Evolutionary conservation across 2,888 invertebrate genomes (phyloP).

Genomic region (Epistrophella euchroma): DNA sequence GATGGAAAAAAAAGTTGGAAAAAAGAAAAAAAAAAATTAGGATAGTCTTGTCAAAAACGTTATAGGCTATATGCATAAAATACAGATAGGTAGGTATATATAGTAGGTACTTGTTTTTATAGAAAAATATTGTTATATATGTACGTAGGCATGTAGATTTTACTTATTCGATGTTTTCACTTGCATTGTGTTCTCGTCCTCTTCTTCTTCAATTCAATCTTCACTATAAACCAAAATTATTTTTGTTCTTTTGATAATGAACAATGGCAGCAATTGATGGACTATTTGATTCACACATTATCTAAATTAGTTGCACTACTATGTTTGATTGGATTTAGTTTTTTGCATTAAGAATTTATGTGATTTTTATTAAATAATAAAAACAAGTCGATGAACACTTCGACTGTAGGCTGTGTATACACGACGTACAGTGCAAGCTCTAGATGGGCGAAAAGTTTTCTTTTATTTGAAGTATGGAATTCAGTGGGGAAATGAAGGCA

Average conservation of each 20-base stretch:
- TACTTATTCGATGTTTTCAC: slow-evolving; percentile 70
- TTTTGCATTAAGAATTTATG: slow-evolving; percentile 61
- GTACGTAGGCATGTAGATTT: slow-evolving; percentile 56
- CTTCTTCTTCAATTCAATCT: slow-evolving; percentile 45
- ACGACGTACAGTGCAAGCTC: slow-evolving; percentile 63
- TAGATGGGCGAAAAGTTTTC: slow-evolving; percentile 50
- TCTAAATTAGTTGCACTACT: slow-evolving; percentile 64
- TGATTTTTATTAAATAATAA: slow-evolving; percentile 63
- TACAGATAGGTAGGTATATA: background rate
- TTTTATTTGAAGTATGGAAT: slow-evolving; percentile 20
- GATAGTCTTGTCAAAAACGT: slow-evolving; percentile 64
- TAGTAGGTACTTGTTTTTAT: slow-evolving; percentile 52
- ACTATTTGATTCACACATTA: slow-evolving; percentile 67
- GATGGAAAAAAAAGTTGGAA: slow-evolving; percentile 14
- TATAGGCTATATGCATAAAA: slow-evolving; percentile 10
- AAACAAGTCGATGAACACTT: slow-evolving; percentile 65
- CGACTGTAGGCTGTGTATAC: slow-evolving; percentile 73
- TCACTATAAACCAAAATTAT: slow-evolving; percentile 71
- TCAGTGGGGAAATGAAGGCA: background rate
- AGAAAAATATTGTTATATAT: slow-evolving; percentile 18
- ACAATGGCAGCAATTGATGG: slow-evolving; percentile 62
- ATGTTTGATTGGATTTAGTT: slow-evolving; percentile 39
- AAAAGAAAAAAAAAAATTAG: slow-evolving; percentile 42
- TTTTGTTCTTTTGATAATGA: slow-evolving; percentile 62
- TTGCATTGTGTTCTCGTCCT: slow-evolving; percentile 29